Evolutionary conservation across 92 coral and sea anemone genomes (phyloP).

Genomic region (Plumapathes pennacea): DNA sequence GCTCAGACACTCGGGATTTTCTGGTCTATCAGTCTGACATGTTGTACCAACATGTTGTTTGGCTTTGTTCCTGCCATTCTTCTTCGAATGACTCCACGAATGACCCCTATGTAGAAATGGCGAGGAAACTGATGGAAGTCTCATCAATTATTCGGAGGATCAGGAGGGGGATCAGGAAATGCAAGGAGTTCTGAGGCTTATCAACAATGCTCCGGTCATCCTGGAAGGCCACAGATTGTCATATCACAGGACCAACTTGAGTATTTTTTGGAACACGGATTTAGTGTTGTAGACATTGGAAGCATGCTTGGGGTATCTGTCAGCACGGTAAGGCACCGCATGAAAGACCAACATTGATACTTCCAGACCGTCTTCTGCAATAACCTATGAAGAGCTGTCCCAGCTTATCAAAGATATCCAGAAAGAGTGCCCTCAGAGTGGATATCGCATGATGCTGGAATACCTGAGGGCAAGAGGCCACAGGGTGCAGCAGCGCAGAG

Average conservation of each 20-base stretch:
- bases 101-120: no score
- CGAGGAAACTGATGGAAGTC: no score
- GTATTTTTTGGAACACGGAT: slow-evolving; percentile 40
- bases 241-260: slow-evolving; percentile 43
- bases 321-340: slow-evolving; percentile 30
- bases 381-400: slow-evolving; percentile 12
- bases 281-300: slow-evolving; percentile 34
- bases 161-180: no score
- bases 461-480: slow-evolving; percentile 37
- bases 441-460: slow-evolving; percentile 46
- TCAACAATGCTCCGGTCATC: slow-evolving; percentile 10
- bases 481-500: slow-evolving; percentile 39
- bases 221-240: slow-evolving; percentile 48
- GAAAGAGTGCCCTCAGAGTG: slow-evolving; percentile 30
- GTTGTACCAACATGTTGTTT: no score
- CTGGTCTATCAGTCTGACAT: no score
- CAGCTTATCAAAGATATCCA: slow-evolving; percentile 5
- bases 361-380: slow-evolving; percentile 52
- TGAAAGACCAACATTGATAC: slow-evolving; percentile 26
- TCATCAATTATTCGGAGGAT: no score
- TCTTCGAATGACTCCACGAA: no score
- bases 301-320: slow-evolving; percentile 38
- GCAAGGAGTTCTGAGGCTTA: no score
- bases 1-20: no score
- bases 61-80: no score